phyloP scores from a whole-genome alignment of 2,888 invertebrate species.

The Amaurobius ferox region DNA sequence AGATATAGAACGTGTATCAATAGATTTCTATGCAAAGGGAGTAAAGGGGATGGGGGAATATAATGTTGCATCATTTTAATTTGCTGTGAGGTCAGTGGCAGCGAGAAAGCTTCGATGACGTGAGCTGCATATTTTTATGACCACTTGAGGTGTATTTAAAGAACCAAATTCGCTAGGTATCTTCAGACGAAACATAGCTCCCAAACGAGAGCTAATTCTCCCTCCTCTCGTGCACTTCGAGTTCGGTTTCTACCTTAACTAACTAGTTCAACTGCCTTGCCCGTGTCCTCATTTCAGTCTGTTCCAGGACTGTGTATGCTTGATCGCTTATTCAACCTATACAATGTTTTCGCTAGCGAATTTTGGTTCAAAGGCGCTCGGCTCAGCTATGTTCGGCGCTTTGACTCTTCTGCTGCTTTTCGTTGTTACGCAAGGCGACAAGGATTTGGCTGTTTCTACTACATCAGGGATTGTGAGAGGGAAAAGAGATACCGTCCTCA shows the following conservation, averaged over 20 bases:
- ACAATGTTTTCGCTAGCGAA: too few relatives aligned
- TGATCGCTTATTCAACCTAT: too few relatives aligned
- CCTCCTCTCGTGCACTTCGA: too few relatives aligned
- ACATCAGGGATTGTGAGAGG: conserved; percentile 64
- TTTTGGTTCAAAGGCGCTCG: too few relatives aligned
- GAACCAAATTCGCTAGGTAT: not conserved
- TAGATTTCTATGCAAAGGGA: not conserved
- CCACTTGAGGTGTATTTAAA: not conserved
- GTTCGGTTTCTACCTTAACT: too few relatives aligned
- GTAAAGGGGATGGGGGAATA: not conserved
- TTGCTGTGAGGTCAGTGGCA: conserved; percentile 2
- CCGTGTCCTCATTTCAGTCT: too few relatives aligned
- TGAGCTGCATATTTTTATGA: not conserved
- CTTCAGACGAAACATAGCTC: not conserved
- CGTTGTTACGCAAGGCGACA: too few relatives aligned
- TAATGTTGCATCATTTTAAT: conserved; percentile 5
- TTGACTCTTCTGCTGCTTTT: too few relatives aligned
- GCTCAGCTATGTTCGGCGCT: too few relatives aligned
- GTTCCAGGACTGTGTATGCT: too few relatives aligned
- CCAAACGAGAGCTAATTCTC: too few relatives aligned
- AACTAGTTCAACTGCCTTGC: too few relatives aligned
- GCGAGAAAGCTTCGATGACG: conserved; percentile 9
- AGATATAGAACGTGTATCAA: not conserved
- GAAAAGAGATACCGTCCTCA: not conserved
- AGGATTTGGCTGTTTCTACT: conserved; percentile 4